Percentiles rank a stretch among this genome's conserved stretches.
These are phyloP conservation scores for Watersipora subatra DNA, from an alignment of 1,140 invertebrate genomes.

Conservation along the genomic window DNA sequence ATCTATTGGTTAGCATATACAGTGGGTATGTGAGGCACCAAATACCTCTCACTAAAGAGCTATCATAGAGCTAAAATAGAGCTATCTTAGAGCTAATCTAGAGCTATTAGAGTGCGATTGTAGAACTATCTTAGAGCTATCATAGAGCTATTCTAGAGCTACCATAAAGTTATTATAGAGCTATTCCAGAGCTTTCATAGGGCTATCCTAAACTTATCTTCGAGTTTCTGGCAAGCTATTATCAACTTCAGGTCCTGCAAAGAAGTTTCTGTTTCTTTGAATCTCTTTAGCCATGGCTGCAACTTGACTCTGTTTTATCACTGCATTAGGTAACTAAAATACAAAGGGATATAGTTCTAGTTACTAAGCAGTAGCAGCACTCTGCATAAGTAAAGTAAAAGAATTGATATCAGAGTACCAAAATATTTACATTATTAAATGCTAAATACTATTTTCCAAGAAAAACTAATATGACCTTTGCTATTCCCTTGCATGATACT, in stretches of 20 bases:
- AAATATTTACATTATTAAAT: not conserved
- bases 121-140: too few species aligned
- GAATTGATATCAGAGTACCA: not conserved
- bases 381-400: not conserved
- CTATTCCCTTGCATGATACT: too few species aligned
- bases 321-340: not conserved
- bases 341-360: not conserved
- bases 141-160: too few species aligned
- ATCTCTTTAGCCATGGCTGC: not conserved
- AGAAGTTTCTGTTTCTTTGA: not conserved
- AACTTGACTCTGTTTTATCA: not conserved
- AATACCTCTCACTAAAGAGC: too few species aligned
- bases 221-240: not conserved
- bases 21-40: too few species aligned
- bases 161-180: too few species aligned
- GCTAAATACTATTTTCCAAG: not conserved
- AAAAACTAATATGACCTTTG: too few species aligned
- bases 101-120: too few species aligned
- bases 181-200: too few species aligned
- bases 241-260: not conserved
- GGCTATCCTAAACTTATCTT: not conserved
- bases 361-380: not conserved
- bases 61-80: too few species aligned
- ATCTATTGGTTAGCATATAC: too few species aligned
- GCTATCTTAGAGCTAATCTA: too few species aligned